Percentiles rank a stretch among this genome's conserved stretches.
Conservation (phyloP, 2,888 invertebrate species). For the Halocaridina rubra region DNA sequence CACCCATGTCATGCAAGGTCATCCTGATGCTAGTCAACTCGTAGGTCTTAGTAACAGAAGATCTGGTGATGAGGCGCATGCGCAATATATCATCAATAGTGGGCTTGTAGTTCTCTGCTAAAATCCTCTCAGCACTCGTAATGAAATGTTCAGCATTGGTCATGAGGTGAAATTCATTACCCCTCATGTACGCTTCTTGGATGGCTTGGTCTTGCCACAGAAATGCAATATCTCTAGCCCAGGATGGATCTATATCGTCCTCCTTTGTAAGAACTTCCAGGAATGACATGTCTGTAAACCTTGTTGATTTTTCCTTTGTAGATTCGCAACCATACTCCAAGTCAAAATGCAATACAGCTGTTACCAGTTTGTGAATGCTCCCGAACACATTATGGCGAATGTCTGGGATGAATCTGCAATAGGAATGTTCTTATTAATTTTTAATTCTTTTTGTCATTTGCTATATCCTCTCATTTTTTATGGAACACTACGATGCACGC, state of each 20-base stretch:
- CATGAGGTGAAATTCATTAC: conserved; percentile 95
- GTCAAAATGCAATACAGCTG: not conserved
- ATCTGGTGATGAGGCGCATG: conserved; percentile 32
- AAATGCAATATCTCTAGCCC: not conserved
- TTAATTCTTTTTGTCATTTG: too few relatives aligned
- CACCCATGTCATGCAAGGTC: conserved; percentile 93
- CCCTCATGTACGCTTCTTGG: conserved; percentile 87
- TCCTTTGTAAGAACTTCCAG: conserved; percentile 2
- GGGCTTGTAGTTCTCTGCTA: conserved; percentile 69
- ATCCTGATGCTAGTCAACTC: conserved; percentile 29
- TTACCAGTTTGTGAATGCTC: conserved; percentile 41
- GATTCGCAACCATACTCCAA: not conserved
- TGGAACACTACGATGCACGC: not conserved
- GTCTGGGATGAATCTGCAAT: too few relatives aligned
- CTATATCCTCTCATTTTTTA: too few relatives aligned
- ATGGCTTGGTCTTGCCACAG: conserved; percentile 94
- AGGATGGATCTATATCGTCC: not conserved
- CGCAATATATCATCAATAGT: conserved; percentile 41
- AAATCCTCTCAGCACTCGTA: conserved; percentile 89
- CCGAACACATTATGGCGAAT: conserved; percentile 41
- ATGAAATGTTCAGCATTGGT: conserved; percentile 97
- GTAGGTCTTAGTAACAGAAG: conserved; percentile 11
- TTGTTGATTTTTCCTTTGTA: conserved; percentile 8
- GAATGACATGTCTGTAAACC: conserved; percentile 10
- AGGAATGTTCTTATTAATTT: too few relatives aligned